Evolutionary conservation across 2,797 vertebrate species (phyloP).

Genomic region (Chelon labrosus): DNA sequence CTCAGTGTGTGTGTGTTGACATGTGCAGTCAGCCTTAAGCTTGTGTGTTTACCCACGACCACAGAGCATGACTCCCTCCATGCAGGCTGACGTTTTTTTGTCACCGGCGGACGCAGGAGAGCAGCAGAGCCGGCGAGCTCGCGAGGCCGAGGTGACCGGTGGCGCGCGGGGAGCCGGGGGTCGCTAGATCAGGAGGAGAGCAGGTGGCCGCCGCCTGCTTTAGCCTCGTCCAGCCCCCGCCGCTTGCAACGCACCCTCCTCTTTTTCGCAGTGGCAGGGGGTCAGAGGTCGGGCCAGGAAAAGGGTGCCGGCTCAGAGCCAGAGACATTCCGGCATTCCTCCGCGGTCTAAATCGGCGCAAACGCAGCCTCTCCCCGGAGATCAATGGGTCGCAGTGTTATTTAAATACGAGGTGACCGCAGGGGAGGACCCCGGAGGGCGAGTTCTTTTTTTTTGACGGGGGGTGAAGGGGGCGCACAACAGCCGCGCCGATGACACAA

Average conservation of each 20-base stretch:
- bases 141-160: too few relatives aligned
- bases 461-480: conserved; percentile 11
- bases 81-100: too few relatives aligned
- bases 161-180: conserved; percentile 29
- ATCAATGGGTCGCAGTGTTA: conserved; percentile 73
- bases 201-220: conserved; percentile 73
- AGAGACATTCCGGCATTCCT: conserved; percentile 79
- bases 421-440: conserved; percentile 3
- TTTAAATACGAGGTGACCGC: conserved; percentile 72
- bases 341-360: conserved; percentile 69
- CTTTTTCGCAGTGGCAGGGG: conserved; percentile 57
- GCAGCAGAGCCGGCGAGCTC: too few relatives aligned
- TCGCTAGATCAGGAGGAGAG: conserved; percentile 70
- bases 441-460: too few relatives aligned
- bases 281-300: conserved; percentile 78
- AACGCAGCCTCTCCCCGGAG: conserved; percentile 59
- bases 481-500: conserved; percentile 38
- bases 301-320: conserved; percentile 65
- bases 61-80: conserved; percentile 23
- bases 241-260: neutral
- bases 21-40: conserved; percentile 62
- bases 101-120: too few relatives aligned
- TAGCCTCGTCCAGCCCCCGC: conserved; percentile 19
- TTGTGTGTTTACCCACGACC: conserved; percentile 67
- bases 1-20: conserved; percentile 59